phyloP scores from a whole-genome alignment of 1,140 invertebrate species.

The Papilio polyxenes region DNA sequence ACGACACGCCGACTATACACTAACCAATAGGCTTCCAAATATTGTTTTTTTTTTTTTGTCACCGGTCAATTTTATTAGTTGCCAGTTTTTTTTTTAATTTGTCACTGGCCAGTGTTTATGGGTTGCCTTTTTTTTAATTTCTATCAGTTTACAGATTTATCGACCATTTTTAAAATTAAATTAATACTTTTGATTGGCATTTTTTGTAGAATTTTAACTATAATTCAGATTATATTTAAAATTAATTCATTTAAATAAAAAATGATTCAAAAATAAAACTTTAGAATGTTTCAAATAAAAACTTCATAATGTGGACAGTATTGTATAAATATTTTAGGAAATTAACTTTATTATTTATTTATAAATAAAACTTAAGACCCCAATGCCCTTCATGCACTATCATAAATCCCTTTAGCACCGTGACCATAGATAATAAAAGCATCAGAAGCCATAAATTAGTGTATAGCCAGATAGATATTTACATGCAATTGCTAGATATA shows the following conservation, averaged over 20 bases:
- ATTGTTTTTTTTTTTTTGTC: slow-evolving; percentile 36
- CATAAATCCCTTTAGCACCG: neutral
- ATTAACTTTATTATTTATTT: neutral
- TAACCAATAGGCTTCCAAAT: slow-evolving; percentile 41
- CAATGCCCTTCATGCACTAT: slow-evolving; percentile 27
- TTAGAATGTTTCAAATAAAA: neutral
- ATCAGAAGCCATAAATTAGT: slow-evolving; percentile 46
- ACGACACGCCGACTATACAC: slow-evolving; percentile 52
- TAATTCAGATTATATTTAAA: too few relatives aligned
- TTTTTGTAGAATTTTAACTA: neutral
- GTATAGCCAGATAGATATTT: slow-evolving; percentile 30
- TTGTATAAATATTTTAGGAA: neutral
- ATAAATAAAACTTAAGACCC: neutral
- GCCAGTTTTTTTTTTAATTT: neutral
- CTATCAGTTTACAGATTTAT: neutral
- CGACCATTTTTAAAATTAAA: too few relatives aligned
- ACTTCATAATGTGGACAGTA: neutral
- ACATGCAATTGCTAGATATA: slow-evolving; percentile 40
- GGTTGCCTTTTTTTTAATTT: neutral
- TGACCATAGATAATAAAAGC: slow-evolving; percentile 41
- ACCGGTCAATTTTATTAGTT: slow-evolving; percentile 16
- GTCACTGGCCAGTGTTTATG: neutral
- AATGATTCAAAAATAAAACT: too few relatives aligned
- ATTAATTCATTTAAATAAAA: too few relatives aligned
- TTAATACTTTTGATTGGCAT: neutral